Evolutionary conservation across 2,113 vertebrate genomes (phyloP).

Genomic region (Toxotes jaculatrix): DNA sequence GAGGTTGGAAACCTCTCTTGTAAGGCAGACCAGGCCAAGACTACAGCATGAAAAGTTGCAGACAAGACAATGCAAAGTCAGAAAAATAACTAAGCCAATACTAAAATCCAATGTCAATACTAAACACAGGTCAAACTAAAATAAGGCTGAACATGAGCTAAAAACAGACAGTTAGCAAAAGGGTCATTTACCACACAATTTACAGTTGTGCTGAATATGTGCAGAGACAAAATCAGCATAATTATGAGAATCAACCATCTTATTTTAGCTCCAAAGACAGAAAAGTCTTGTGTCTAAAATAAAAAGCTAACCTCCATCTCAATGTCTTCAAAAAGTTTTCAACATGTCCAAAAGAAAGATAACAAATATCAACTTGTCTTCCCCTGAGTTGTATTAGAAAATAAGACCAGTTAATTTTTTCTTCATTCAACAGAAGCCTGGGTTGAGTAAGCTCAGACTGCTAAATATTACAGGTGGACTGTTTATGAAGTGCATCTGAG

Average conservation of each 20-base stretch:
- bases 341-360: too few species aligned
- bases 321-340: neutral
- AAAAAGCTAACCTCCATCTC: neutral
- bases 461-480: neutral
- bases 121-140: neutral
- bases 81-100: neutral
- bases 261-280: neutral
- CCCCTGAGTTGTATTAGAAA: too few species aligned
- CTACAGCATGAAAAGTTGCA: neutral
- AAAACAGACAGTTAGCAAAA: neutral
- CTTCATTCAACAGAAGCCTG: neutral
- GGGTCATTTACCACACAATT: neutral
- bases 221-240: neutral
- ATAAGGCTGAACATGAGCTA: neutral
- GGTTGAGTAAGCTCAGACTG: neutral
- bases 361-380: too few species aligned
- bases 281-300: neutral
- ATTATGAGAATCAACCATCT: neutral
- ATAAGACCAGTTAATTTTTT: neutral
- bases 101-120: too few species aligned
- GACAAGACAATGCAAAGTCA: neutral
- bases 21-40: neutral
- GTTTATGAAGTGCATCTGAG: neutral
- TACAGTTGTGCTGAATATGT: neutral
- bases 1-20: neutral